These are phyloP conservation scores for Scaptomyza pallida DNA, from an alignment of 1,140 invertebrate species.

Conservation along the genomic window DNA sequence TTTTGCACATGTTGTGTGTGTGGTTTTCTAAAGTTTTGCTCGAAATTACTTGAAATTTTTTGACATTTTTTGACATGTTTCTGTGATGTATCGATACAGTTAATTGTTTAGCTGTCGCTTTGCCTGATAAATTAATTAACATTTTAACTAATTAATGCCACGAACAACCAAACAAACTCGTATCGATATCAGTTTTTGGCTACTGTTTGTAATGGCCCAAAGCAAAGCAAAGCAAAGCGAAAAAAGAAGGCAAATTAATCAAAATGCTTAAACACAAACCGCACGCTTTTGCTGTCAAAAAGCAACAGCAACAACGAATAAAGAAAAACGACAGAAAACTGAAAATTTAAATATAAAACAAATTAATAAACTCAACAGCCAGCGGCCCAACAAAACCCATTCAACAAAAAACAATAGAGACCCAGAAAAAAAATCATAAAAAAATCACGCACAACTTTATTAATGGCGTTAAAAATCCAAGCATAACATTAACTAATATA, in stretches of 20 bases:
- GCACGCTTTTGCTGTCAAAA: constrained; percentile 74
- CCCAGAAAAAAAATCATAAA: constrained; percentile 32
- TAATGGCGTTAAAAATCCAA: constrained; percentile 54
- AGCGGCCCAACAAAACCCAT: constrained; percentile 23
- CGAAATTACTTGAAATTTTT: neutral
- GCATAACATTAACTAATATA: constrained; percentile 61
- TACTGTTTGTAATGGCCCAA: constrained; percentile 50
- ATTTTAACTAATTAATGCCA: constrained; percentile 70
- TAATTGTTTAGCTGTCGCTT: constrained; percentile 27
- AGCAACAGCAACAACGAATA: constrained; percentile 34
- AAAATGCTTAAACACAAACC: constrained; percentile 51
- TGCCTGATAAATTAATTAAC: constrained; percentile 76
- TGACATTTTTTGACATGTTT: constrained; percentile 46
- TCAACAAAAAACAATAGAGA: constrained; percentile 7
- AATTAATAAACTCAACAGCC: constrained; percentile 46
- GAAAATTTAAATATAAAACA: constrained; percentile 61
- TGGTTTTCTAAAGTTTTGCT: neutral
- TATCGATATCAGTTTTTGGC: constrained; percentile 57
- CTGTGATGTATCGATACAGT: neutral
- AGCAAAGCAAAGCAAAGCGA: too few relatives aligned
- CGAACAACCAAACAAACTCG: constrained; percentile 30
- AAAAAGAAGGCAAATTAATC: constrained; percentile 60
- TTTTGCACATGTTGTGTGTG: constrained; percentile 9
- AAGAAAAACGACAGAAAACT: constrained; percentile 52
- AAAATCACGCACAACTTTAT: constrained; percentile 71